These are phyloP conservation scores for Diaperis boleti DNA, from an alignment of 2,888 invertebrate species.

Conservation along the genomic window DNA sequence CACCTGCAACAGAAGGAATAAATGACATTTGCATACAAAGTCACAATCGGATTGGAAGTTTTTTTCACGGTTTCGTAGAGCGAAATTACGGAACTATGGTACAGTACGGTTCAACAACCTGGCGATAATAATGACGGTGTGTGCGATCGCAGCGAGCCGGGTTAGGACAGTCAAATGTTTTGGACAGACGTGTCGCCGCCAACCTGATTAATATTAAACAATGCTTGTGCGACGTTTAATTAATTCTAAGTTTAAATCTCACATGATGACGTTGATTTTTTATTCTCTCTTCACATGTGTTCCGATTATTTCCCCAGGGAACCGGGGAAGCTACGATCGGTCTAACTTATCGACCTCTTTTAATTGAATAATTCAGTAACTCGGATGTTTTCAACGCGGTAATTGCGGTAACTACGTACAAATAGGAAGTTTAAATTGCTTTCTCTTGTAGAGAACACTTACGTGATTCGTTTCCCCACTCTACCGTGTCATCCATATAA, in stretches of 20 bases:
- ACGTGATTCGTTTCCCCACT: not conserved
- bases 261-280: too few species aligned
- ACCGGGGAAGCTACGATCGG: not conserved
- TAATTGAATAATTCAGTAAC: too few species aligned
- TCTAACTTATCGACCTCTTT: too few species aligned
- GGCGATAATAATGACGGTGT: conserved; percentile 21
- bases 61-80: conserved; percentile 13
- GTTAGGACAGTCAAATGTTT: not conserved
- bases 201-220: conserved; percentile 14
- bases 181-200: conserved; percentile 13
- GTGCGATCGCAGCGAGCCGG: conserved; percentile 11
- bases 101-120: conserved; percentile 38
- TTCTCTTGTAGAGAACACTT: conserved; percentile 1
- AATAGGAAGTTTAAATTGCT: conserved; percentile 1
- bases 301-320: not conserved
- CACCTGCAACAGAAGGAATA: conserved; percentile 64
- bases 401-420: not conserved
- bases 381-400: not conserved
- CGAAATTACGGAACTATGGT: conserved; percentile 39
- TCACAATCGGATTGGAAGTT: not conserved
- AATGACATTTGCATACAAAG: conserved; percentile 1
- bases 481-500: not conserved
- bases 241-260: too few species aligned
- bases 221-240: too few species aligned
- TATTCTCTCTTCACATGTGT: too few species aligned